These are phyloP conservation scores for Cossypha caffra DNA, from an alignment of 2,797 vertebrate species.

Conservation along the genomic window DNA sequence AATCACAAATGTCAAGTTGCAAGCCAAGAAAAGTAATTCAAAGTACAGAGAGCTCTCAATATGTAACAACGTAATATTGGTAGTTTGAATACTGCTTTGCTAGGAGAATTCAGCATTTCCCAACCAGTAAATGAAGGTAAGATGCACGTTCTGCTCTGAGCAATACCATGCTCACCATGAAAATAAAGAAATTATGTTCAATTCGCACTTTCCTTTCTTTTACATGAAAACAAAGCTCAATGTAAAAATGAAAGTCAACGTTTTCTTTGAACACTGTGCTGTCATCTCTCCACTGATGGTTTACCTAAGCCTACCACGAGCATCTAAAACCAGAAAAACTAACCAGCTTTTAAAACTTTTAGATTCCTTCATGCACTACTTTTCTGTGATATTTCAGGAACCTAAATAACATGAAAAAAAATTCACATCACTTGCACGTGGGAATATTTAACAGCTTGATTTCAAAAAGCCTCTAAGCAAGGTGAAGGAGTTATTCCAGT, in stretches of 20 bases:
- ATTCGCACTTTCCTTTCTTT: not conserved
- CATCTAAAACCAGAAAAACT: not conserved
- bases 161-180: not conserved
- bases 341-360: not conserved
- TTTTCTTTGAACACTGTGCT: not conserved
- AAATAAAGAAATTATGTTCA: not conserved
- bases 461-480: not conserved
- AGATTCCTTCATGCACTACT: not conserved
- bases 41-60: not conserved
- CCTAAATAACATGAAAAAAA: not conserved
- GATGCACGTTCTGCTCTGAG: not conserved
- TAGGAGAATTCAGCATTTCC: not conserved
- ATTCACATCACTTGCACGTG: not conserved
- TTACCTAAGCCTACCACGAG: not conserved
- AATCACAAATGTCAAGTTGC: not conserved
- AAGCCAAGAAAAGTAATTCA: not conserved
- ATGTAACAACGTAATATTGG: not conserved
- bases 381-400: not conserved
- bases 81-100: not conserved
- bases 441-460: not conserved
- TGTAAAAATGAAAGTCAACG: not conserved
- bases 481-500: not conserved
- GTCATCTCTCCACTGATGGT: not conserved
- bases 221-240: not conserved
- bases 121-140: not conserved